phyloP scores from a whole-genome alignment of 2,888 invertebrate species.

The Lasioglossum morio region DNA sequence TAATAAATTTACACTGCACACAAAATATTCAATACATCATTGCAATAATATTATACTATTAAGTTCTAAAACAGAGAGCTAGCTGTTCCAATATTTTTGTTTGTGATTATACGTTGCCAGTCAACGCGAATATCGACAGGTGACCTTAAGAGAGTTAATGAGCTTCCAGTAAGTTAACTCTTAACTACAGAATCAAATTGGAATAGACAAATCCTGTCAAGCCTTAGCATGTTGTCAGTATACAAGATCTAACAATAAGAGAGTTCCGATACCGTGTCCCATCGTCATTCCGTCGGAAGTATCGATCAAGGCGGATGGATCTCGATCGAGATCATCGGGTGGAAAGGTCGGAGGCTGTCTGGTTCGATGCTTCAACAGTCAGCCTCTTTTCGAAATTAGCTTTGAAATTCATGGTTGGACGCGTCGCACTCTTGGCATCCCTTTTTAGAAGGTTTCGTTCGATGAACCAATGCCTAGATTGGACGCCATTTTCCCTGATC shows the following conservation, averaged over 20 bases:
- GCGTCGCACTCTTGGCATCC: constrained; percentile 15
- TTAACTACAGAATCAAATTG: neutral
- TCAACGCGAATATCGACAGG: neutral
- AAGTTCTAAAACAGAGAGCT: neutral
- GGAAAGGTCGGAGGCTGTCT: constrained; percentile 17
- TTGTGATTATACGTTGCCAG: neutral
- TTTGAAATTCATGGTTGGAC: neutral
- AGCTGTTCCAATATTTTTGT: neutral
- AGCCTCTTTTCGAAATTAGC: constrained; percentile 23
- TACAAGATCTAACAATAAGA: neutral
- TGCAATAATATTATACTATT: neutral
- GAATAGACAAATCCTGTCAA: neutral
- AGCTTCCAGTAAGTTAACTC: neutral
- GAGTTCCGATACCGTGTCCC: neutral
- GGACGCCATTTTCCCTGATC: constrained; percentile 6
- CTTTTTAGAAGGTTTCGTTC: constrained; percentile 12
- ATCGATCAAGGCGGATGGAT: constrained; percentile 12
- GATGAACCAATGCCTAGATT: neutral
- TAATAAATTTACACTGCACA: neutral
- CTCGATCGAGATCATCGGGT: constrained; percentile 26
- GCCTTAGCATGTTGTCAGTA: neutral
- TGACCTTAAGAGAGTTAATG: neutral
- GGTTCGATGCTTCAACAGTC: constrained; percentile 15
- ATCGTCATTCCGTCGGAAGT: constrained; percentile 13
- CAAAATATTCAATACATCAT: neutral